A percentile compares a stretch with the other conserved stretches of the same genome.
These are phyloP conservation scores for Belonocnema kinseyi DNA, from an alignment of 1,140 invertebrate genomes.

Conservation along the genomic window DNA sequence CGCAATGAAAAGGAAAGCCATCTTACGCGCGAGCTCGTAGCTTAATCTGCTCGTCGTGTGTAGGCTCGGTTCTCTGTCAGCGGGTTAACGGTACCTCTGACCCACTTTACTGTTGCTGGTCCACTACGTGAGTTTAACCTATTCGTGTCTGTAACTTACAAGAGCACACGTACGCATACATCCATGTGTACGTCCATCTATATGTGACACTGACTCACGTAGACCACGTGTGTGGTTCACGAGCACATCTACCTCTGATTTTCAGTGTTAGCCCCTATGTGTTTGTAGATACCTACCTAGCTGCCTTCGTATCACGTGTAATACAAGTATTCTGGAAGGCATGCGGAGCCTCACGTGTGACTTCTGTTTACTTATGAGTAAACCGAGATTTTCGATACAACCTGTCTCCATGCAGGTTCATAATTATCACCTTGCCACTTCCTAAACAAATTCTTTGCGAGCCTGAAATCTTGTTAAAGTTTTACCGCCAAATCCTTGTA, in stretches of 20 bases:
- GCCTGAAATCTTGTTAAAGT: too few species aligned
- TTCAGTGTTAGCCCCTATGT: background rate
- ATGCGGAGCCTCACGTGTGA: too few species aligned
- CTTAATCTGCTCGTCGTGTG: constrained; percentile 66
- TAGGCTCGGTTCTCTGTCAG: constrained; percentile 64
- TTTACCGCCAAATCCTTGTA: too few species aligned
- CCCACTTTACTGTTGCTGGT: constrained; percentile 66
- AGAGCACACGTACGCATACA: background rate
- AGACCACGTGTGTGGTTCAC: constrained; percentile 55
- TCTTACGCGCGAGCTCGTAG: constrained; percentile 61
- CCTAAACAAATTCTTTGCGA: too few species aligned
- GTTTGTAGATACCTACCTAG: too few species aligned
- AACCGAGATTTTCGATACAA: too few species aligned
- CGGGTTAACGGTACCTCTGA: constrained; percentile 72
- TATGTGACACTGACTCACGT: constrained; percentile 46
- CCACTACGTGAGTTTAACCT: constrained; percentile 53
- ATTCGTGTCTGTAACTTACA: constrained; percentile 36
- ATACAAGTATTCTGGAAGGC: too few species aligned
- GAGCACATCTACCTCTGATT: constrained; percentile 35
- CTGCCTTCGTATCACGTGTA: background rate
- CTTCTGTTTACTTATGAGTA: too few species aligned
- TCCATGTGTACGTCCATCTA: background rate
- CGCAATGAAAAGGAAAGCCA: constrained; percentile 76
- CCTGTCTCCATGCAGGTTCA: too few species aligned
- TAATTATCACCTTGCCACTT: too few species aligned